Base-by-base conservation (phyloP, 2,888 invertebrate genomes). In the Drosophila quasianomalipes region DNA sequence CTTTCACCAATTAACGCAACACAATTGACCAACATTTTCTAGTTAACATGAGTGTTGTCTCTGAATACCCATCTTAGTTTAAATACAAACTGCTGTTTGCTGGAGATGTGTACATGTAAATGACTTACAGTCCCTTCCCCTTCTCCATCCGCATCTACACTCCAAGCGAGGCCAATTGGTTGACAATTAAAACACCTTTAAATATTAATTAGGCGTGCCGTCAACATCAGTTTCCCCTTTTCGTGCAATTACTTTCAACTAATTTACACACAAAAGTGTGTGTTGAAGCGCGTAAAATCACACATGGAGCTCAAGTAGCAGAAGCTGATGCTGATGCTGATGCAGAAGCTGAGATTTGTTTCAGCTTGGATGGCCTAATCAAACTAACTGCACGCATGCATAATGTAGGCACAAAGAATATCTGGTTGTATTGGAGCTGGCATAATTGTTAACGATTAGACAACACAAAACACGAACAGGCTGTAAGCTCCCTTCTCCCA, bases 381-480 rank as follows among this genome's bases (percentile, higher is more conserved):
- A 64, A 72, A 70, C 81, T 61, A 79, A 68, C 84, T 67, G 85
- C 86, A 85, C 83, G 86, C 83, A 84, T 78, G 70, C 68, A 53
- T 22, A 33, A 22, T 53, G 66, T 64, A 61, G 26, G 26, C 47
- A 26, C 47, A 16, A 47, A 47, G 70, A 79, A 70, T 41, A 63
- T 62, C 60, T 60, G 31, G 55, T 49, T 63, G 37, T 63, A 33
- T 49, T 70, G 57, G 72, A 47, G 74, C 60, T 81, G 69, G 72
- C 72, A 76, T 85, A 90, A 85, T 85, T 85, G 88, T 85, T 81
- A 67, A 51, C 85, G 83, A 85, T 85, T 85, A 85, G 88, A 90
- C 81, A 88, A 75, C 79, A 84, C 85, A 85, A 82, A 89, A 82
- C 88, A 85, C 90, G 90, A 85, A 82, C 79, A 72, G 76, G 84